Percentiles rank a stretch among this genome's conserved stretches.
Evolutionary conservation across 2,888 invertebrate species (phyloP).

Genomic region (Villa cingulata): DNA sequence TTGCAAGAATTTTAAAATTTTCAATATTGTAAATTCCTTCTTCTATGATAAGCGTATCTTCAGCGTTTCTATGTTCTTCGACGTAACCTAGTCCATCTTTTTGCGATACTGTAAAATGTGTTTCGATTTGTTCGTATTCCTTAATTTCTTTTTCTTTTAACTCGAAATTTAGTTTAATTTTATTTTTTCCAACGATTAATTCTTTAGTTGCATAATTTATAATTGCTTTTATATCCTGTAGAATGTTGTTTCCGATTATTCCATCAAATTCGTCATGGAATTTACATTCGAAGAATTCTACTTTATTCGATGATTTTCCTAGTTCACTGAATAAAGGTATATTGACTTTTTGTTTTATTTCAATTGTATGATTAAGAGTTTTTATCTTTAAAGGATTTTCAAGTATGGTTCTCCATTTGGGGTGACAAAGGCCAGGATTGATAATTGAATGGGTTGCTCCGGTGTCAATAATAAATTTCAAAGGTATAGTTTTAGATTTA

Average conservation of each 20-base stretch:
- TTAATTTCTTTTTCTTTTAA: neutral
- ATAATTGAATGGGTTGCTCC: neutral
- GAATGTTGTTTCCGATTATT: constrained; percentile 3
- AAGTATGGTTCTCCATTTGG: neutral
- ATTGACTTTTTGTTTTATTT: no score
- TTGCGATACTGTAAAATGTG: no score
- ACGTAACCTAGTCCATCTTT: neutral
- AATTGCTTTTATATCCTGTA: neutral
- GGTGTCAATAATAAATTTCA: no score
- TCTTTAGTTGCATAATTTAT: neutral
- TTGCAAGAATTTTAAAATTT: neutral
- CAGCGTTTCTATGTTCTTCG: neutral
- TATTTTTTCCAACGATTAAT: neutral
- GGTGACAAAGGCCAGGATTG: neutral
- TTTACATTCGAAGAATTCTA: no score
- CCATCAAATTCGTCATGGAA: no score
- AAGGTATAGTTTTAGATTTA: no score
- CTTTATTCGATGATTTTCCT: no score
- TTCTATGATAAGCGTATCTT: neutral
- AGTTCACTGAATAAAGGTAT: no score
- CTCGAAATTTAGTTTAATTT: neutral
- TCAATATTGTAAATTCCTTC: constrained; percentile 5
- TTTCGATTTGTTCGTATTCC: neutral
- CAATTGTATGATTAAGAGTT: neutral
- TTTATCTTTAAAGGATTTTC: neutral